Conservation (phyloP, 2,888 invertebrate species). For the Ectemnius cavifrons region DNA sequence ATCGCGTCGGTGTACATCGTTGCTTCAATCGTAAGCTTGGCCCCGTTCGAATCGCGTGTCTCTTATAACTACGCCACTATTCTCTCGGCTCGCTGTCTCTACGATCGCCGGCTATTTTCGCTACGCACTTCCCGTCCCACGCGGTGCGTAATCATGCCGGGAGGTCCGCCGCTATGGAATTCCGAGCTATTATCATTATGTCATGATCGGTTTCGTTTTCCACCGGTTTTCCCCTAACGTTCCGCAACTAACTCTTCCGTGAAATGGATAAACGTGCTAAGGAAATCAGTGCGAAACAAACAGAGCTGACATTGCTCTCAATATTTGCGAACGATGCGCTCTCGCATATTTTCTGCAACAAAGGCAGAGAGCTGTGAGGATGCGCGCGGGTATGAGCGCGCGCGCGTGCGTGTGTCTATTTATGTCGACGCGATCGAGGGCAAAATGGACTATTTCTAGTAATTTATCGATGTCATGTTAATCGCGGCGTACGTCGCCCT, state of each 20-base stretch:
- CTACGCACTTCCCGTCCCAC: too few relatives aligned
- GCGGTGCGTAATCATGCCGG: too few relatives aligned
- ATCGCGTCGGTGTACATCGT: not conserved
- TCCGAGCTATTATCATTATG: constrained; percentile 9
- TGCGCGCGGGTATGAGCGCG: too few relatives aligned
- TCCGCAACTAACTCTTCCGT: too few relatives aligned
- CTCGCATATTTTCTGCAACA: constrained; percentile 1
- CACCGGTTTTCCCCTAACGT: not conserved
- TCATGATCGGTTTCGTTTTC: constrained; percentile 31
- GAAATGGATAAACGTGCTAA: not conserved
- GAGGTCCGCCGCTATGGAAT: not conserved
- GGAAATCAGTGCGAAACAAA: constrained; percentile 6
- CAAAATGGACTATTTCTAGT: constrained; percentile 9
- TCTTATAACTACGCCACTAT: not conserved
- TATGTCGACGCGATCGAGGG: not conserved
- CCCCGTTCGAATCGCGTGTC: constrained; percentile 18
- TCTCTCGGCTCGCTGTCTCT: not conserved
- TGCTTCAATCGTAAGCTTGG: not conserved
- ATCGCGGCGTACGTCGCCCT: constrained; percentile 8
- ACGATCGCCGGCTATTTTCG: too few relatives aligned
- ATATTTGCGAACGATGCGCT: not conserved
- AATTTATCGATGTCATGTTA: constrained; percentile 1
- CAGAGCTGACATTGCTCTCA: not conserved
- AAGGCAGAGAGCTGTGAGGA: not conserved
- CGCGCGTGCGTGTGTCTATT: not conserved